Percentiles rank a stretch among this genome's conserved stretches.
Evolutionary conservation across 2,888 invertebrate species (phyloP).

Genomic region (Aspidapion aeneum): DNA sequence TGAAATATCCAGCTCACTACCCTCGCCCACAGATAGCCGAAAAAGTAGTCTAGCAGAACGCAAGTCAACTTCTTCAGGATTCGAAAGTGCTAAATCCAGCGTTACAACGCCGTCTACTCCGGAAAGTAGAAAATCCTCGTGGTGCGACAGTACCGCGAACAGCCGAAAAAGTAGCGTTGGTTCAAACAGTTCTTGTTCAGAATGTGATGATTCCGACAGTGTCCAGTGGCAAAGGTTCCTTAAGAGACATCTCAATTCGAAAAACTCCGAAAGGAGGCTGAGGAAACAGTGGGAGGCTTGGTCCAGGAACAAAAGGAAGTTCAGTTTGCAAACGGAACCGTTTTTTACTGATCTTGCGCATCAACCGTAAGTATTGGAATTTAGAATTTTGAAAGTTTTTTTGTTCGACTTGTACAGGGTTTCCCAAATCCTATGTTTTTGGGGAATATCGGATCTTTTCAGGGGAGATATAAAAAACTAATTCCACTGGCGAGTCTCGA

Average conservation of each 20-base stretch:
- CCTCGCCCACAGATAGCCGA: slow-evolving; percentile 41
- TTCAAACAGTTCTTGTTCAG: slow-evolving; percentile 46
- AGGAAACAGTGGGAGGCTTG: slow-evolving; percentile 48
- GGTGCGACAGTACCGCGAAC: slow-evolving; percentile 37
- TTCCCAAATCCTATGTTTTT: too few relatives aligned
- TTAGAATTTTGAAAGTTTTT: slow-evolving; percentile 18
- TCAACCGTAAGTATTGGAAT: slow-evolving; percentile 39
- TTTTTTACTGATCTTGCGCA: slow-evolving; percentile 29
- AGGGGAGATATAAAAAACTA: neutral
- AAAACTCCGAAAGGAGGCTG: slow-evolving; percentile 44
- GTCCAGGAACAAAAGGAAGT: slow-evolving; percentile 46
- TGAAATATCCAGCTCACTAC: slow-evolving; percentile 36
- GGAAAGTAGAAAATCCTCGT: slow-evolving; percentile 40
- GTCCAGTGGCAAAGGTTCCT: slow-evolving; percentile 44
- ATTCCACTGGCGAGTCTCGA: too few relatives aligned
- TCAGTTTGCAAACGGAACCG: slow-evolving; percentile 41
- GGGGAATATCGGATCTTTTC: neutral
- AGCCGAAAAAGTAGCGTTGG: slow-evolving; percentile 46
- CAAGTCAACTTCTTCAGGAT: slow-evolving; percentile 39
- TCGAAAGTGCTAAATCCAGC: slow-evolving; percentile 43
- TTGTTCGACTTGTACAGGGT: neutral
- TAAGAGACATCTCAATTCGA: slow-evolving; percentile 40
- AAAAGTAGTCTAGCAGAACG: slow-evolving; percentile 38
- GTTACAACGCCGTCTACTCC: slow-evolving; percentile 40
- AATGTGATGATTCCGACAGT: slow-evolving; percentile 41